These are phyloP conservation scores for Acrobasis consociella DNA, from an alignment of 2,888 invertebrate genomes.

Conservation along the genomic window DNA sequence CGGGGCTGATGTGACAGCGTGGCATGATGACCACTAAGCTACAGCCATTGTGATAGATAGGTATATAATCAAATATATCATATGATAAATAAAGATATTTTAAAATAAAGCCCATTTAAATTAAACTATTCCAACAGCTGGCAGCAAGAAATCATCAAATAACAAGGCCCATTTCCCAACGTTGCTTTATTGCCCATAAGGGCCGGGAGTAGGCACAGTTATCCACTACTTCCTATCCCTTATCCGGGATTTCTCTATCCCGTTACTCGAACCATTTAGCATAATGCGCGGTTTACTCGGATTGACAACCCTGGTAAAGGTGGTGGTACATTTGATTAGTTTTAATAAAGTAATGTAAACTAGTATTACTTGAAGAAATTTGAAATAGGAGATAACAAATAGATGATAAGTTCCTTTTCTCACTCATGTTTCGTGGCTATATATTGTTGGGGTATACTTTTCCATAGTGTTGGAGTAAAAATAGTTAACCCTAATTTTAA, in stretches of 20 bases:
- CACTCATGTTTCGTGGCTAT: no score
- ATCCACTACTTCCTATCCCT: slow-evolving; percentile 70
- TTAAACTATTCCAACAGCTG: slow-evolving; percentile 21
- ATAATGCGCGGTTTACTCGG: slow-evolving; percentile 78
- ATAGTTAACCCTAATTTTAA: no score
- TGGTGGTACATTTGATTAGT: slow-evolving; percentile 25
- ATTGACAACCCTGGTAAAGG: slow-evolving; percentile 62
- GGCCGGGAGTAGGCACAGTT: slow-evolving; percentile 49
- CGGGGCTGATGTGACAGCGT: no score
- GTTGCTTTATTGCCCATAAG: slow-evolving; percentile 78
- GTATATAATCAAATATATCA: no score
- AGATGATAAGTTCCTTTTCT: no score
- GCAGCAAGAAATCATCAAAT: slow-evolving; percentile 50
- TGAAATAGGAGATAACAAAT: no score
- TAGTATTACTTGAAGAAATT: no score
- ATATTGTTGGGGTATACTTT: no score
- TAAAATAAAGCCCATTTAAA: neutral
- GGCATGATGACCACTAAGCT: no score
- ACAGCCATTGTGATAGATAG: no score
- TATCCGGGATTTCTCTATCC: slow-evolving; percentile 48
- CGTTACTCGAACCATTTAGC: slow-evolving; percentile 78
- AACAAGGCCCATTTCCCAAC: slow-evolving; percentile 67
- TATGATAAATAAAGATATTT: neutral
- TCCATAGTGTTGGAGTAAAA: no score
- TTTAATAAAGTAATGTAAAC: neutral